phyloP scores from a whole-genome alignment of 2,888 invertebrate species.

The Andrena hattorfiana region DNA sequence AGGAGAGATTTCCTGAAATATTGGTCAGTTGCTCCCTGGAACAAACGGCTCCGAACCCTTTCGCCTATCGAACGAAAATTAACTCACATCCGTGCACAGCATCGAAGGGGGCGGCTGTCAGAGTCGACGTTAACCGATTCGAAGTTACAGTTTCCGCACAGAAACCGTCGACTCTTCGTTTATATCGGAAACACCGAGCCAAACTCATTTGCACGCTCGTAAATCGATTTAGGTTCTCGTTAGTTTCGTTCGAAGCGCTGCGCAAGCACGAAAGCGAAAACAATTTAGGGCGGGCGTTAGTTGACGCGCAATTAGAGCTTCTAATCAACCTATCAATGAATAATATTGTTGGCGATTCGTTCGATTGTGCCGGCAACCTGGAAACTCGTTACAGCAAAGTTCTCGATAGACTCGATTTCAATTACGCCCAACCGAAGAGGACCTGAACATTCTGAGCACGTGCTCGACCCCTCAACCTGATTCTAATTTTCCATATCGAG shows the following conservation, averaged over 20 bases:
- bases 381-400: background rate
- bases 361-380: background rate
- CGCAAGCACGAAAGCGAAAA: constrained; percentile 50
- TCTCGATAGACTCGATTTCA: background rate
- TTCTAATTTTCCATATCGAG: background rate
- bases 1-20: background rate
- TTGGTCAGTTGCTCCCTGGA: background rate
- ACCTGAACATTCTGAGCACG: background rate
- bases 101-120: background rate
- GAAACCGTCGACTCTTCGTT: constrained; percentile 43
- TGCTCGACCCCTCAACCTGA: background rate
- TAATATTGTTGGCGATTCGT: constrained; percentile 55
- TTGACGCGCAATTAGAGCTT: constrained; percentile 65
- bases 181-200: constrained; percentile 52
- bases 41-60: background rate
- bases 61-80: constrained; percentile 15
- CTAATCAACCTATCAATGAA: constrained; percentile 67
- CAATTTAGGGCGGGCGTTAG: constrained; percentile 49
- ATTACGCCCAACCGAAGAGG: background rate
- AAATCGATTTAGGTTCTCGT: constrained; percentile 65
- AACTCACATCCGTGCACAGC: constrained; percentile 5
- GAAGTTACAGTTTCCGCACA: constrained; percentile 23
- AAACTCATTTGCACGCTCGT: constrained; percentile 51
- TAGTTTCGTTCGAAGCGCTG: constrained; percentile 54
- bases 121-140: constrained; percentile 16